phyloP scores from a whole-genome alignment of 2,888 invertebrate genomes.

The Nephrotoma flavescens region DNA sequence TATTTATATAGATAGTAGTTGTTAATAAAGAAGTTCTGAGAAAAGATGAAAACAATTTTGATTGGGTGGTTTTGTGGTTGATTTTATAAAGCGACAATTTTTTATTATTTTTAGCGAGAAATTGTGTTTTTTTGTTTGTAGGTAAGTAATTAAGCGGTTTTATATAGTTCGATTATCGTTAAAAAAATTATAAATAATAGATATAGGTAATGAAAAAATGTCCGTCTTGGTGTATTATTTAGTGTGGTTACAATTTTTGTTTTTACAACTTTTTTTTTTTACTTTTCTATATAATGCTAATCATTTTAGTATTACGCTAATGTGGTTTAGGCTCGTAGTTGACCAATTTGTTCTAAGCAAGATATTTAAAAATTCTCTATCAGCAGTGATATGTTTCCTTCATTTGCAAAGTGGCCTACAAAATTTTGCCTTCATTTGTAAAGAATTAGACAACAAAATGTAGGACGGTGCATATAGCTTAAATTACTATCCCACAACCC shows the following conservation, averaged over 20 bases:
- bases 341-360: not conserved
- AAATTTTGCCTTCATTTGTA: too few species aligned
- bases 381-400: not conserved
- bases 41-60: not conserved
- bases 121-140: not conserved
- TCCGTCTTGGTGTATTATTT: not conserved
- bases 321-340: not conserved
- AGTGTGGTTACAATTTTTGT: not conserved
- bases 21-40: not conserved
- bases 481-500: too few species aligned
- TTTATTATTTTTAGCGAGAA: not conserved
- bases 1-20: not conserved
- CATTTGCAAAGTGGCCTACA: too few species aligned
- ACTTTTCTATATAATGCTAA: not conserved
- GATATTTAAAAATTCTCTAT: not conserved
- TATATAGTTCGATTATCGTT: not conserved
- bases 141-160: not conserved
- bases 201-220: not conserved
- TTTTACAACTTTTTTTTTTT: not conserved
- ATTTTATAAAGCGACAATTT: not conserved
- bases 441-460: too few species aligned
- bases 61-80: not conserved
- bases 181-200: not conserved
- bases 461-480: too few species aligned
- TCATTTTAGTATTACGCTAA: not conserved